These are phyloP conservation scores for Hepsetus odoe DNA, from an alignment of 2,113 vertebrate genomes.

Conservation along the genomic window DNA sequence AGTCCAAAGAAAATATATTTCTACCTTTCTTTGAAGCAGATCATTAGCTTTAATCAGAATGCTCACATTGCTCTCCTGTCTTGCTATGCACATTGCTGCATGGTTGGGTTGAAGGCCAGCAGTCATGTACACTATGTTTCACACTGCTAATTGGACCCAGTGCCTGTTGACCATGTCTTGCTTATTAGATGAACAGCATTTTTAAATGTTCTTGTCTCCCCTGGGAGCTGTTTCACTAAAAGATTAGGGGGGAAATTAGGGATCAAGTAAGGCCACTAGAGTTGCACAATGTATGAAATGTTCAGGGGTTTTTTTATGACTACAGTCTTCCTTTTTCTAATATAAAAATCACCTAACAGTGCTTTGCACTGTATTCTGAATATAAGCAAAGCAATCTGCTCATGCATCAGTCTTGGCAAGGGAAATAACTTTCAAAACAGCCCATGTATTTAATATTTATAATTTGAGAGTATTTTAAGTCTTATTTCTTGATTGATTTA, in stretches of 20 bases:
- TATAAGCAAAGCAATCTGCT: not conserved
- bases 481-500: no score
- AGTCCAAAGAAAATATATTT: not conserved
- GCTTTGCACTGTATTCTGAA: not conserved
- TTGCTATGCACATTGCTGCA: constrained; percentile 3
- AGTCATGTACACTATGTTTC: not conserved
- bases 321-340: not conserved
- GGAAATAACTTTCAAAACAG: no score
- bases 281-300: no score
- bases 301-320: no score
- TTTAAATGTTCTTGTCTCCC: not conserved
- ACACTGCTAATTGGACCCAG: constrained; percentile 10
- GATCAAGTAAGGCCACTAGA: no score
- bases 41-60: constrained; percentile 31
- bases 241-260: not conserved
- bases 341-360: not conserved
- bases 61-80: not conserved
- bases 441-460: no score
- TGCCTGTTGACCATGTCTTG: not conserved
- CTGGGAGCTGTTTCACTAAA: not conserved
- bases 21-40: not conserved
- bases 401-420: no score
- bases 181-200: not conserved
- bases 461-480: no score
- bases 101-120: not conserved